phyloP scores from a whole-genome alignment of 2,797 vertebrate species.

The Sebastes cheni region DNA sequence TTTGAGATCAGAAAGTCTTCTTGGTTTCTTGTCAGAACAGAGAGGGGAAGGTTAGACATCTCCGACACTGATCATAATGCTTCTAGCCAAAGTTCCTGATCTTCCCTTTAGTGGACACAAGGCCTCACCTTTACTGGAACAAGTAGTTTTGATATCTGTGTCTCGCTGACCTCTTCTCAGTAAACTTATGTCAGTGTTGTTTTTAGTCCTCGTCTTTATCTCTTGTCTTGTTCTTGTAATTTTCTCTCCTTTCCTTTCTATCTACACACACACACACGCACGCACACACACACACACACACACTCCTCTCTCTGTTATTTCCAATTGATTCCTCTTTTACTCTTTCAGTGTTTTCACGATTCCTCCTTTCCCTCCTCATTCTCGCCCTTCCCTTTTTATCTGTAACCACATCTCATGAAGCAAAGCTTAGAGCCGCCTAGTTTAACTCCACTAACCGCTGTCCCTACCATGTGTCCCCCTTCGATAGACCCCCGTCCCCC shows the following conservation, averaged over 20 bases:
- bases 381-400: constrained; percentile 72
- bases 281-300: not conserved
- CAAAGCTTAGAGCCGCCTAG: constrained; percentile 62
- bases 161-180: constrained; percentile 40
- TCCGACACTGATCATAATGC: constrained; percentile 2
- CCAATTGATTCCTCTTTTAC: constrained; percentile 36
- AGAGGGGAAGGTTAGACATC: constrained; percentile 32
- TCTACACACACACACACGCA: constrained; percentile 17
- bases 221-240: constrained; percentile 70
- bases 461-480: constrained; percentile 63
- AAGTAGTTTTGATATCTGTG: constrained; percentile 18
- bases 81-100: not conserved
- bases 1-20: constrained; percentile 27
- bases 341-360: constrained; percentile 67
- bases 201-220: constrained; percentile 74
- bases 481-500: constrained; percentile 39
- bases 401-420: constrained; percentile 81
- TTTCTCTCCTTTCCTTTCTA: constrained; percentile 43
- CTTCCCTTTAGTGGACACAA: constrained; percentile 1
- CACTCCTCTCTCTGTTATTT: constrained; percentile 37
- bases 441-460: constrained; percentile 77
- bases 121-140: not conserved
- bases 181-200: constrained; percentile 69
- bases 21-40: constrained; percentile 12
- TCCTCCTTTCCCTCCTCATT: constrained; percentile 57